These are phyloP conservation scores for Passer montanus DNA, from an alignment of 2,113 vertebrate species.

Conservation along the genomic window DNA sequence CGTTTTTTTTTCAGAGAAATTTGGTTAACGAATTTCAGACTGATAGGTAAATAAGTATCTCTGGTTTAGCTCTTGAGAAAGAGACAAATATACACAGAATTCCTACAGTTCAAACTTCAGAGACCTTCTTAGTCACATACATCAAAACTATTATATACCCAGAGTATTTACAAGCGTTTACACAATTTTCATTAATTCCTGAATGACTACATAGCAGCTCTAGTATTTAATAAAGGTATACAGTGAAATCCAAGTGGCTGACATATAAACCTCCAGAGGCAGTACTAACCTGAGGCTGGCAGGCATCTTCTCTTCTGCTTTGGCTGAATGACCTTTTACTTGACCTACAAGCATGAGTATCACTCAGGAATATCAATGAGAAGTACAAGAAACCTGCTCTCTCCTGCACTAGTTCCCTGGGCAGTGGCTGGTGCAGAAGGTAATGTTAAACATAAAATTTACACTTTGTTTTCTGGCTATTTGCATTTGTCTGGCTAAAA, in stretches of 20 bases:
- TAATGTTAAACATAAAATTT: not conserved
- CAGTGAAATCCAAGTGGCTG: slow-evolving; percentile 48
- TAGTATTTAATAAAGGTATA: slow-evolving; percentile 9
- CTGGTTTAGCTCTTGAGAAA: not conserved
- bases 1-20: not conserved
- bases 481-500: slow-evolving; percentile 12
- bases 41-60: not conserved
- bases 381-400: not conserved
- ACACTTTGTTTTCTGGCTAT: not conserved
- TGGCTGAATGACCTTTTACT: slow-evolving; percentile 59
- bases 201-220: not conserved
- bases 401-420: not conserved
- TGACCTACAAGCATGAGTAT: slow-evolving; percentile 51
- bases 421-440: not conserved
- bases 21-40: not conserved
- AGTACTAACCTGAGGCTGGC: slow-evolving; percentile 47
- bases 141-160: not conserved
- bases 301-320: slow-evolving; percentile 35
- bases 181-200: not conserved
- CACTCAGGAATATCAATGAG: slow-evolving; percentile 44
- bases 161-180: not conserved
- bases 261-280: slow-evolving; percentile 59
- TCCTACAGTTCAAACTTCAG: not conserved
- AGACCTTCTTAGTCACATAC: not conserved
- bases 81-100: not conserved